Evolutionary conservation across 2,113 vertebrate genomes (phyloP).

Genomic region (Actenoides lindsayi): DNA sequence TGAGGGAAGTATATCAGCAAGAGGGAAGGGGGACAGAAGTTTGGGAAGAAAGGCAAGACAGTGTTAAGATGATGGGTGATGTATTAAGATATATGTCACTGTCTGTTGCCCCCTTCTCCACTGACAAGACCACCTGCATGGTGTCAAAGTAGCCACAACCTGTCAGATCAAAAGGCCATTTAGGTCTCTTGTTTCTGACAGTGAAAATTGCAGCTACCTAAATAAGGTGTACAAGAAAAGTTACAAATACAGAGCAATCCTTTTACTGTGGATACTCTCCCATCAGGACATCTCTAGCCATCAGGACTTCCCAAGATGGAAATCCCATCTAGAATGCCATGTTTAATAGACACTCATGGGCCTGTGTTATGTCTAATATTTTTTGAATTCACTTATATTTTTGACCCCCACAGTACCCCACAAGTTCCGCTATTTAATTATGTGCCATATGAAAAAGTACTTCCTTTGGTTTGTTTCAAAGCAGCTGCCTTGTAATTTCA

Average conservation of each 20-base stretch:
- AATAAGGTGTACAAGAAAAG: background rate
- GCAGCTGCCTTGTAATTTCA: constrained; percentile 45
- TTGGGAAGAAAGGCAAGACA: background rate
- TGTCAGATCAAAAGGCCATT: background rate
- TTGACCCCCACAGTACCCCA: background rate
- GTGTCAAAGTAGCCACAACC: background rate
- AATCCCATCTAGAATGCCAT: background rate
- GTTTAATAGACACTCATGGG: background rate
- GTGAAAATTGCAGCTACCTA: background rate
- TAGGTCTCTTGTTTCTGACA: background rate
- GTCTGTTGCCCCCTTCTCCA: background rate
- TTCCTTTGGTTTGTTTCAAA: constrained; percentile 47
- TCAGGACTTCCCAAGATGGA: background rate
- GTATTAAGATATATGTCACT: background rate
- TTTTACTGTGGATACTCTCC: background rate
- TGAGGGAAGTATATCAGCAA: background rate
- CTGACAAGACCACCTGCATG: background rate
- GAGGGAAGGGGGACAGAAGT: background rate
- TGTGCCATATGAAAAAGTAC: constrained; percentile 14
- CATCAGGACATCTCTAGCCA: background rate
- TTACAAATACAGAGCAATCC: background rate
- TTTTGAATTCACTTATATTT: background rate
- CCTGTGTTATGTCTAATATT: background rate
- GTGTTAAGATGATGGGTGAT: background rate
- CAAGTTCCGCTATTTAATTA: background rate